phyloP scores from a whole-genome alignment of 1,140 invertebrate genomes.

The Ylistrum balloti region DNA sequence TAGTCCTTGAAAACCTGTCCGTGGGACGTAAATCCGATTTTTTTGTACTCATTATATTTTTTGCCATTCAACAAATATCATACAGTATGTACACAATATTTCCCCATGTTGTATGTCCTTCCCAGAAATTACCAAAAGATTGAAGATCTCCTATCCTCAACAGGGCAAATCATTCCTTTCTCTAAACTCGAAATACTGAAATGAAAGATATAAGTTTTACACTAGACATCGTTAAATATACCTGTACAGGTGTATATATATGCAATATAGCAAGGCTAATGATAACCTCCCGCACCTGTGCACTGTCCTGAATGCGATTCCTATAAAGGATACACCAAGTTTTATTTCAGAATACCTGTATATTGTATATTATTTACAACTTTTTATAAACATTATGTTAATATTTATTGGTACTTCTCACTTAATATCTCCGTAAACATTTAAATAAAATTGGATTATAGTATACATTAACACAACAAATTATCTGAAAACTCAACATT shows the following conservation, averaged over 20 bases:
- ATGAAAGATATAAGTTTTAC: background rate
- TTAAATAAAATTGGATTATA: too few relatives aligned
- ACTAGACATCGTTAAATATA: background rate
- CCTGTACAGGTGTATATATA: background rate
- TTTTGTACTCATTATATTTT: background rate
- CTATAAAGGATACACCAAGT: background rate
- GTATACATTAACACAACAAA: too few relatives aligned
- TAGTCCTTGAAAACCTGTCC: background rate
- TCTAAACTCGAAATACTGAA: background rate
- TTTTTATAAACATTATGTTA: too few relatives aligned
- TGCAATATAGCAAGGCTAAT: background rate
- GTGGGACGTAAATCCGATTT: background rate
- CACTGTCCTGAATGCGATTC: background rate
- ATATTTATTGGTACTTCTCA: too few relatives aligned
- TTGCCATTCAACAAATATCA: background rate
- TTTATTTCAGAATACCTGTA: background rate
- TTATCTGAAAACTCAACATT: too few relatives aligned
- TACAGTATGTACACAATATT: background rate
- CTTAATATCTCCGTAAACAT: too few relatives aligned
- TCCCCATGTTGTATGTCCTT: background rate
- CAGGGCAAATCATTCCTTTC: background rate
- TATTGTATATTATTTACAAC: too few relatives aligned
- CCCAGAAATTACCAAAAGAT: background rate
- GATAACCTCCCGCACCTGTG: background rate
- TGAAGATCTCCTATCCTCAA: background rate